Evolutionary conservation across 1,140 invertebrate genomes (phyloP).

Genomic region (Araneus ventricosus): DNA sequence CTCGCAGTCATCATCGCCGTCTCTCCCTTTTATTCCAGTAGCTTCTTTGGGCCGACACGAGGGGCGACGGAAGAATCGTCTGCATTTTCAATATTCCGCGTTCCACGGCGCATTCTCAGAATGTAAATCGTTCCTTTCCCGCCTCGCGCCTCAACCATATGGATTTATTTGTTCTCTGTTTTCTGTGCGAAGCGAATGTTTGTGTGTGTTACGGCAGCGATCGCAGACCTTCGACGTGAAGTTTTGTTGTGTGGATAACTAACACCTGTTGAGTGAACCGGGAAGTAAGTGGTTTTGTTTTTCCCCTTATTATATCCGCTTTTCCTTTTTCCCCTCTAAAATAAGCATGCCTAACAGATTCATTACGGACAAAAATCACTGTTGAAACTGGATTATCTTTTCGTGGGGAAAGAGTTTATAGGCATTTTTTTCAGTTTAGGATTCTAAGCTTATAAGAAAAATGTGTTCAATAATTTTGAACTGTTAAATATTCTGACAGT

Average conservation of each 20-base stretch:
- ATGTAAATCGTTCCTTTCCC: slow-evolving; percentile 7
- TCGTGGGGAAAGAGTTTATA: too few species aligned
- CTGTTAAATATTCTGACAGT: too few species aligned
- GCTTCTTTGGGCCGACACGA: slow-evolving; percentile 13
- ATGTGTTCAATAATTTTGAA: too few species aligned
- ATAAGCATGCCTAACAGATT: too few species aligned
- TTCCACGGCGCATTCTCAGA: neutral
- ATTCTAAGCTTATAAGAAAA: too few species aligned
- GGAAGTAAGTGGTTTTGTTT: slow-evolving; percentile 40
- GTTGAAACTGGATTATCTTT: too few species aligned
- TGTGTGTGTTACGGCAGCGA: neutral
- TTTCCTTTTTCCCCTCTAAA: neutral
- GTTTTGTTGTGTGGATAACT: slow-evolving; percentile 34
- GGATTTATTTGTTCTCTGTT: slow-evolving; percentile 46
- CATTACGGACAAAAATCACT: too few species aligned
- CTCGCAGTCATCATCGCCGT: slow-evolving; percentile 10
- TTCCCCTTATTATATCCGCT: neutral
- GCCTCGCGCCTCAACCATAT: neutral
- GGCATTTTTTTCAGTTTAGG: too few species aligned
- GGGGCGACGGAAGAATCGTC: neutral
- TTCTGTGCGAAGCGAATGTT: slow-evolving; percentile 18
- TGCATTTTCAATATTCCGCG: slow-evolving; percentile 4
- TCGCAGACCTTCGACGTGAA: neutral
- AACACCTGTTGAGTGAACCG: slow-evolving; percentile 47
- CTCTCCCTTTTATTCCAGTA: slow-evolving; percentile 36